Base-by-base conservation (phyloP, 2,113 vertebrate genomes). In the Pomatostomus ruficeps region DNA sequence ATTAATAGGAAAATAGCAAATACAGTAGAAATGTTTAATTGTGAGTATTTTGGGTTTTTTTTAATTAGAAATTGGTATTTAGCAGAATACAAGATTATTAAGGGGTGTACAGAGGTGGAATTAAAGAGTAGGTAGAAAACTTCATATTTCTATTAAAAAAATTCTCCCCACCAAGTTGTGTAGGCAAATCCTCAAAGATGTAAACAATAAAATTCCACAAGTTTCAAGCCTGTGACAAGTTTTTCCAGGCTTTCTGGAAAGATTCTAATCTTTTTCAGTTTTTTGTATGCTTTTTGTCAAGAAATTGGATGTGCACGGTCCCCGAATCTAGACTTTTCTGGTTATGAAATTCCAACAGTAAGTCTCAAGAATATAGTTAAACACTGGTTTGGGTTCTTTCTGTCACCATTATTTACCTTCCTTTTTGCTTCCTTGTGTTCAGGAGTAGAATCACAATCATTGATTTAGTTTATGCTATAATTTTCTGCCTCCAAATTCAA, bases 41-140 rank as follows among this genome's bases (percentile, higher is more conserved):
- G 7, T 35, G 3, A 10, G 5, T 29, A 3, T 12, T 42, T 23
- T 35, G 2, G 3, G 7, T 29, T 10, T 16, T 12, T 23, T 25
- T 40, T n/a, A 33, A 46, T 26, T 51, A 48, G 24, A 61, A 51
- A 2, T 35, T 61, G 11, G 7, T 43, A 84, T 68, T 71, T 75
- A 16, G 1, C 23, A 40, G 15, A 88, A 80, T 38, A 20, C 4
- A 22, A 77, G 9, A 36, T 84, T 74, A 61, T 72, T 79, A 28
- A 43, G 7, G 6, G 3, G 4, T 16, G 19, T 65, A 35, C 24
- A 76, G 31, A 78, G 3, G 40, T 29, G 11, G 22, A 65, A 6
- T 58, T 22, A 29, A 11, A 38, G 11, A n/a, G 1, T 22, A 33
- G 43, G 1, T 25, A 51, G 23, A 40, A 63, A 91, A 67, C 2